Base-by-base conservation (phyloP, 2,113 vertebrate genomes). In the Triplophysa rosa region DNA sequence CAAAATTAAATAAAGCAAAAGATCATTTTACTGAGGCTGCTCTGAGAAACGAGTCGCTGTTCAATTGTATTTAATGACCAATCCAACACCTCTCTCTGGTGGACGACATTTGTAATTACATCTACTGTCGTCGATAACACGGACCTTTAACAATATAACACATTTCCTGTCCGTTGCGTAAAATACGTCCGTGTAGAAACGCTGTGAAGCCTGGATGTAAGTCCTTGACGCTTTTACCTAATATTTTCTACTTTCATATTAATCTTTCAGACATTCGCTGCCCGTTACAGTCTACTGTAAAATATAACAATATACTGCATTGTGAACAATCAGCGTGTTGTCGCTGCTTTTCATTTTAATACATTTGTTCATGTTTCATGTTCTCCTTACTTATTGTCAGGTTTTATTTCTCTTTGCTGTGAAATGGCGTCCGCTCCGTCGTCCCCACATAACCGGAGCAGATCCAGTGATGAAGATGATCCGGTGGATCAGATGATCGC, bases 401-500 rank as follows among this genome's bases (percentile, higher is more conserved):
- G 49, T 17, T 42, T 1, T 42, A 11, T 0, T 13, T 72, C 0
- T 14, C 19, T 23, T 59, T 74, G n/a, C 47, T 64, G 14, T 47
- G 79, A 0, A 0, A 98, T 98, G 97, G 84, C 93, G 0, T 80
- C 89, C 1, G 14, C 58, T 17, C 84, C 92, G 7, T 88, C 91
- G 5, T 83, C 90, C 0, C 90, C 95, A 1, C 97, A 98, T 49
- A 76, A 86, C 80, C 90, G 95, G 89, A 90, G 73, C 72, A 87
- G 64, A 19, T 86, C 85, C 11, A 89, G 88, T 6, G 93, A 94
- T 0, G 93, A 88, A 13, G 94, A 94, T 4, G 97, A 99, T 73
- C 96, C 95, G 0, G 81, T 99, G 72, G 97, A 98, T 0, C 89
- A 83, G 78, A 91, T 95, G 92, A 95, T 99, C 77, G 86, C 89